Evolutionary conservation across 1,140 invertebrate species (phyloP), one percentile per base, ranked within the genome.

Genomic region (Cotesia chilonis): DNA sequence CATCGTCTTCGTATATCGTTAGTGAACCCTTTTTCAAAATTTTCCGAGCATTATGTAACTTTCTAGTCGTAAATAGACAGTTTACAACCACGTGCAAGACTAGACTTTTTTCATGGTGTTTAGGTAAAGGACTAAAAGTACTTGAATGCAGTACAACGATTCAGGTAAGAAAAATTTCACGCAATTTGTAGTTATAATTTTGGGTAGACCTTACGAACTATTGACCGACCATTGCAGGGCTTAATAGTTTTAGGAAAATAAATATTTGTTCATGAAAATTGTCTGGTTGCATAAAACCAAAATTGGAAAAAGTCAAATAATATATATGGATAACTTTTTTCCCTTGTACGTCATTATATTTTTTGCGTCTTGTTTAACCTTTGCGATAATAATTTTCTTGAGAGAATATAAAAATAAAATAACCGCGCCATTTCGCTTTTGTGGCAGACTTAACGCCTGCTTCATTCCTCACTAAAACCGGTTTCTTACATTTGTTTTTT

Each of bases 21-120:
- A 68, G 67, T 36, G 75, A 86, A 87, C 83, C 83, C 84, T 85
- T 86, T 83, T 76, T 66, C 47, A 17, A 65, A 80, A 74, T 67
- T 59, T 36, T 41, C 35, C 28, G 61, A 41, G 60, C 36, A 36
- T 63, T 57, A 41, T 35, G 66, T 55, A 75, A 85, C 85, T 87
- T 85, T 86, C 83, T 80, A 77, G 79, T 76, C 79, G 70, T 84
- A 85, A 84, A 82, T 68, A 73, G 51, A 61, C 6, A 57, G 59
- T 59, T 54, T 59, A 61, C 63, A 36, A 70, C 41, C 70, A 76
- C 75, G 72, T 71, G 61, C 36, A 68, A 17, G 35, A n/a, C 14
- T 37, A 61, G 75, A 77, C 64, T 82, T 86, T 83, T 85, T 47
- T 86, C 86, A 86, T 77, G 83, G 81, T 81, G 79, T 85, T 85